Percentiles rank a stretch among this genome's conserved stretches.
Conservation (phyloP, 1,140 invertebrate species). For the Eubasilissa regina region DNA sequence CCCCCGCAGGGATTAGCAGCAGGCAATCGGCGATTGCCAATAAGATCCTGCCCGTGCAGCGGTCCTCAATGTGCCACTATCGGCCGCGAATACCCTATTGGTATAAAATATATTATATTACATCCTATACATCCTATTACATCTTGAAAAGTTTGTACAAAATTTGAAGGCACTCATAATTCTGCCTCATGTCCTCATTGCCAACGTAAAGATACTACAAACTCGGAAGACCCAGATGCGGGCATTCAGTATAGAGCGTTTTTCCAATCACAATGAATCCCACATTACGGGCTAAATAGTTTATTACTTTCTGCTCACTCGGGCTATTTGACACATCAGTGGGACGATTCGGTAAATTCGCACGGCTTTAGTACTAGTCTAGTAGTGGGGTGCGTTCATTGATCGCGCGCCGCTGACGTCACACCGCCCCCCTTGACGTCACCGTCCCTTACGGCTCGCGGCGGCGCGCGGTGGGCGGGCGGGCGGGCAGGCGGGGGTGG, state of each 20-base stretch:
- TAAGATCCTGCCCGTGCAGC: too few relatives aligned
- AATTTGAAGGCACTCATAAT: too few relatives aligned
- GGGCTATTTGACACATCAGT: not conserved
- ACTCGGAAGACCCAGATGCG: not conserved
- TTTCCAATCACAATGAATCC: not conserved
- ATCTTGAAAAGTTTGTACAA: too few relatives aligned
- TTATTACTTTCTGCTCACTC: constrained; percentile 23
- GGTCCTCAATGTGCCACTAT: too few relatives aligned
- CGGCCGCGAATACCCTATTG: too few relatives aligned
- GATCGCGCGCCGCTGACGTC: constrained; percentile 47
- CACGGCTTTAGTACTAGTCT: constrained; percentile 16
- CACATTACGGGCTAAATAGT: not conserved
- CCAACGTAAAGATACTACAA: too few relatives aligned
- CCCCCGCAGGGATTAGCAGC: too few relatives aligned
- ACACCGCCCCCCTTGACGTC: constrained; percentile 13
- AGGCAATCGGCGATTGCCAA: too few relatives aligned
- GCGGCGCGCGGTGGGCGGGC: too few relatives aligned
- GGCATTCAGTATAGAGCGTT: not conserved
- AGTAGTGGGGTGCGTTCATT: constrained; percentile 40
- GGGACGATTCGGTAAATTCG: constrained; percentile 7
- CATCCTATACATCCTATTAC: too few relatives aligned
- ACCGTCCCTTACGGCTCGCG: constrained; percentile 4
- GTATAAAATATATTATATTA: too few relatives aligned
- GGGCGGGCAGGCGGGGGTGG: not conserved
- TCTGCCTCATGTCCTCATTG: too few relatives aligned